phyloP scores from a whole-genome alignment of 2,888 invertebrate genomes.

The Hedya salicella region DNA sequence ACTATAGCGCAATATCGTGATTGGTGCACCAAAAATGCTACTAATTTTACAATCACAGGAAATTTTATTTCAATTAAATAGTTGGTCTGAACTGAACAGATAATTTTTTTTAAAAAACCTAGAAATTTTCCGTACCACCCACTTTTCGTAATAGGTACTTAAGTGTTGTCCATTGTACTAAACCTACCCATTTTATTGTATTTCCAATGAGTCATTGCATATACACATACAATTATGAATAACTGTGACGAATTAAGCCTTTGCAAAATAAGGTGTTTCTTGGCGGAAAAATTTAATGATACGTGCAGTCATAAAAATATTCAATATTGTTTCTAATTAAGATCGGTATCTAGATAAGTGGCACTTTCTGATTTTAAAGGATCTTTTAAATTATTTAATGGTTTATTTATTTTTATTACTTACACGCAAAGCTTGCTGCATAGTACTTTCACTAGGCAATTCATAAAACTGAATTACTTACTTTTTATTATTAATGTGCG shows the following conservation, averaged over 20 bases:
- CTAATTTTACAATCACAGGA: too few relatives aligned
- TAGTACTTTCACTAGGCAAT: slow-evolving; percentile 7
- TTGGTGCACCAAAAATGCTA: too few relatives aligned
- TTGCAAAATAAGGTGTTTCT: neutral
- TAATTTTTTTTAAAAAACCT: too few relatives aligned
- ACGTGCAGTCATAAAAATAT: slow-evolving; percentile 27
- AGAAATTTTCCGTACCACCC: too few relatives aligned
- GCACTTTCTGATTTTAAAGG: slow-evolving; percentile 8
- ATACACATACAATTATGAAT: neutral
- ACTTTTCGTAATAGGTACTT: too few relatives aligned
- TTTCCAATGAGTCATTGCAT: too few relatives aligned
- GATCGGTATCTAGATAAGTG: slow-evolving; percentile 1
- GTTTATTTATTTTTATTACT: neutral
- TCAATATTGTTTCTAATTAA: slow-evolving; percentile 10
- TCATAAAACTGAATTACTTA: slow-evolving; percentile 6
- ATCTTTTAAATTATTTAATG: slow-evolving; percentile 2
- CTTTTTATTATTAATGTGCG: neutral
- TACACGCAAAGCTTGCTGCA: neutral
- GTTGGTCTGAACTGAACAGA: too few relatives aligned
- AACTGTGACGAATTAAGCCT: neutral
- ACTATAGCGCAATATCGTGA: too few relatives aligned
- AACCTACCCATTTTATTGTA: too few relatives aligned
- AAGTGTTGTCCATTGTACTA: too few relatives aligned
- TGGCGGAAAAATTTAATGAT: slow-evolving; percentile 7
- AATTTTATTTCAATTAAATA: too few relatives aligned